A percentile compares a stretch with the other conserved stretches of the same genome.
Evolutionary conservation across 2,113 vertebrate species (phyloP).

Genomic region (Leptosomus discolor): DNA sequence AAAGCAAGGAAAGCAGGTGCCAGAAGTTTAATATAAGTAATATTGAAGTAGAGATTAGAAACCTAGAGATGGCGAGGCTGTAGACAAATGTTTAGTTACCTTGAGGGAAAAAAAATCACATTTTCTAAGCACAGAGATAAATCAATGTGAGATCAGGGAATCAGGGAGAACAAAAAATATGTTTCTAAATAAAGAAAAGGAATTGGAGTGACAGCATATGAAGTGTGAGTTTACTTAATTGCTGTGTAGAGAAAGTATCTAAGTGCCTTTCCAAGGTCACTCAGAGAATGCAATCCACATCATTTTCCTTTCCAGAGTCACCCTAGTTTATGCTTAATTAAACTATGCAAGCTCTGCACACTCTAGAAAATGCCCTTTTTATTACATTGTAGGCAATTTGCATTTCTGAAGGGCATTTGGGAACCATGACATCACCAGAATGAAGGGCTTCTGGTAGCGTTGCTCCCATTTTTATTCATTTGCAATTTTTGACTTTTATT

Average conservation of each 20-base stretch:
- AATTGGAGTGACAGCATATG: background rate
- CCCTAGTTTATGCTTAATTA: slow-evolving; percentile 67
- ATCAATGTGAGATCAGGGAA: background rate
- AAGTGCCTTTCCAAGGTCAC: slow-evolving; percentile 46
- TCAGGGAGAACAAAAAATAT: background rate
- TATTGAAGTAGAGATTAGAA: background rate
- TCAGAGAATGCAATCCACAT: slow-evolving; percentile 45
- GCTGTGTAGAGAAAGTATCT: background rate
- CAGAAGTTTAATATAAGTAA: slow-evolving; percentile 2
- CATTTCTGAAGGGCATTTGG: slow-evolving; percentile 63
- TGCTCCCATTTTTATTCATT: slow-evolving; percentile 41
- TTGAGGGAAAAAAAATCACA: background rate
- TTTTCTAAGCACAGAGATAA: background rate
- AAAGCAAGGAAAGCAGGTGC: background rate
- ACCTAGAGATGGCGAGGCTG: background rate
- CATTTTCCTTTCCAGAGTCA: slow-evolving; percentile 48
- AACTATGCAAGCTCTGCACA: slow-evolving; percentile 66
- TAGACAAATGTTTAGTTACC: slow-evolving; percentile 1
- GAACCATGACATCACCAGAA: slow-evolving; percentile 31
- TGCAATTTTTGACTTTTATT: slow-evolving; percentile 42
- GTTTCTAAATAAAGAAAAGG: slow-evolving; percentile 34
- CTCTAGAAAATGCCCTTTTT: slow-evolving; percentile 65
- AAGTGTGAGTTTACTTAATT: slow-evolving; percentile 31
- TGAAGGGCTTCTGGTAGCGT: slow-evolving; percentile 15
- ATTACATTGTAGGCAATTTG: slow-evolving; percentile 33